Evolutionary conservation across 1,140 invertebrate species (phyloP).

Genomic region (Zaprionus lachaisei): DNA sequence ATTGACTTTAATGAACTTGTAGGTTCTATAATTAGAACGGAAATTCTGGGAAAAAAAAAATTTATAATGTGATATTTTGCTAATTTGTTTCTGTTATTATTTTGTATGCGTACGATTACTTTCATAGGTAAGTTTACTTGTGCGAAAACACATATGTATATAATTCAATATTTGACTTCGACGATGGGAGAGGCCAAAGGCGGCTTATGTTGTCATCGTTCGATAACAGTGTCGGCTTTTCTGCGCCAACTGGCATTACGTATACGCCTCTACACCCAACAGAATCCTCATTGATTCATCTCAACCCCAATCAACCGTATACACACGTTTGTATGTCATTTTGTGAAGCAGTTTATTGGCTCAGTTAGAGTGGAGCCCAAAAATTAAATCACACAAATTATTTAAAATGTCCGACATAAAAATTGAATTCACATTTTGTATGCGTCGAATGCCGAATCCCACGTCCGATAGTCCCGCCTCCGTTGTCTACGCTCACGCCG

Average conservation of each 20-base stretch:
- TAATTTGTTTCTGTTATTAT: conserved; percentile 11
- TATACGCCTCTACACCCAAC: conserved; percentile 50
- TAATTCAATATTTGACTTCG: conserved; percentile 73
- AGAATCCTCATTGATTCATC: conserved; percentile 31
- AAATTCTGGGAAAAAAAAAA: not conserved
- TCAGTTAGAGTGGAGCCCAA: conserved; percentile 58
- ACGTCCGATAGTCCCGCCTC: not conserved
- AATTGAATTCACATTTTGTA: conserved; percentile 74
- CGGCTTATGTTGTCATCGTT: conserved; percentile 73
- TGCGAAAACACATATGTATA: conserved; percentile 37
- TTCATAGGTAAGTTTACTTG: conserved; percentile 37
- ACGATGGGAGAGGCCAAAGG: conserved; percentile 55
- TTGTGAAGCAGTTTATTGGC: conserved; percentile 66
- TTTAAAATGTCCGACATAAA: conserved; percentile 69
- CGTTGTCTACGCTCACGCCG: conserved; percentile 4
- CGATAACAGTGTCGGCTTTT: conserved; percentile 43
- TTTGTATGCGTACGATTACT: conserved; percentile 25
- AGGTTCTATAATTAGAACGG: not conserved
- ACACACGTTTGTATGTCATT: conserved; percentile 57
- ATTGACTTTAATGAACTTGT: not conserved
- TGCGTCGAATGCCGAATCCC: conserved; percentile 10
- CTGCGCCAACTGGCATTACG: conserved; percentile 53
- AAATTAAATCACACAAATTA: conserved; percentile 82
- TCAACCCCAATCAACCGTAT: conserved; percentile 54
- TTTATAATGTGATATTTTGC: conserved; percentile 1